Base-by-base conservation (phyloP, 2,113 vertebrate species). In the Tretioscincus oriximinensis region DNA sequence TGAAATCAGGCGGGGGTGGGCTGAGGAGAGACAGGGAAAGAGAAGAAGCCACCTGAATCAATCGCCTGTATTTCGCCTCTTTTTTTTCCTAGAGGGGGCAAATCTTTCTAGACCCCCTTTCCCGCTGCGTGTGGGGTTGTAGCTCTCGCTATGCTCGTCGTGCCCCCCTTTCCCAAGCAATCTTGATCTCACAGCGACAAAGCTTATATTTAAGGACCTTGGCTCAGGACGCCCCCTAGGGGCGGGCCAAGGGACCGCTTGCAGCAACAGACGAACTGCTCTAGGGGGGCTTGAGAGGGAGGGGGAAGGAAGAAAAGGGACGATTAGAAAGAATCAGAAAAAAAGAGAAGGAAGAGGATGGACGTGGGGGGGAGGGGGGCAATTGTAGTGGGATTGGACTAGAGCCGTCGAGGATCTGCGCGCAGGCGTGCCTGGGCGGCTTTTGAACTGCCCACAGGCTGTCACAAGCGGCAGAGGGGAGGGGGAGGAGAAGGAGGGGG, bases 361-460 rank as follows among this genome's bases (percentile, higher is more conserved):
- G 22, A 7, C 6, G 1, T 47, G 5, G 16, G 1, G 60, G 7
- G 51, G 81, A 69, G 76, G 61, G 54, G 16, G 81, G 2, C 81
- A 9, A 65, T 12, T 26, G 51, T 5, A 10, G 87, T 82, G 18
- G 47, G 14, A 67, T 51, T 10, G n/a, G 87, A n/a, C 88, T 24
- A 54, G 24, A 68, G 47, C 16, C 71, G 22, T 28, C 26, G 26
- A 18, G 66, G 5, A 4, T 11, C 47, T 9, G 47, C 2, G 76
- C 6, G 49, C 82, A 71, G 76, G 61, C 29, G 80, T 49, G 80
- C 1, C 77, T 26, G 88, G 51, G 85, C 83, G 80, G 72, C 89
- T 90, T 92, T 90, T 91, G 92, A 91, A 92, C 92, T 90, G 90
- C 92, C 90, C 91, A 90, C 89, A 80, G 86, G 89, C 91, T 90